Percentiles rank a stretch among this genome's conserved stretches.
phyloP scores from a whole-genome alignment of 2,888 invertebrate species.

The Aromia moschata region DNA sequence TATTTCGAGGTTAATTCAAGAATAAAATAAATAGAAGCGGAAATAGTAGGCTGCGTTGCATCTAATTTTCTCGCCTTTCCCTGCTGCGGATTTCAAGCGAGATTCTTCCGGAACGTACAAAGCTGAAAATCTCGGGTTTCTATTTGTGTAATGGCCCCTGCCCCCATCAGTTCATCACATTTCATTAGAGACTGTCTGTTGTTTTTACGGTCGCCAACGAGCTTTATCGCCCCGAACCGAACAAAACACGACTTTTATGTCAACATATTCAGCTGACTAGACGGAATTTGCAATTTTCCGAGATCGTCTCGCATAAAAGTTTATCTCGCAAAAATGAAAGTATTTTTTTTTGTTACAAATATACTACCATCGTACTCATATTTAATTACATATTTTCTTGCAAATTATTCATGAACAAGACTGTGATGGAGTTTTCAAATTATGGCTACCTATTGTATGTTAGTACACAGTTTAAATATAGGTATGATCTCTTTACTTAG shows the following conservation, averaged over 20 bases:
- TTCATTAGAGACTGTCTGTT: constrained; percentile 26
- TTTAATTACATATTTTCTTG: no score
- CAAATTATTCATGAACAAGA: no score
- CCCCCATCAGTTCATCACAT: constrained; percentile 26
- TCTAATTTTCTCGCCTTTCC: not conserved
- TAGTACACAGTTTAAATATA: no score
- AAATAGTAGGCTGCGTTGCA: not conserved
- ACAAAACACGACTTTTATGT: constrained; percentile 23
- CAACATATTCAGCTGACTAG: constrained; percentile 17
- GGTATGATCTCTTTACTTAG: no score
- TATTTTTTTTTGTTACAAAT: no score
- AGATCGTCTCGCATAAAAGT: no score
- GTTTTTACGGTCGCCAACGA: constrained; percentile 22
- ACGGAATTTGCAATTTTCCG: constrained; percentile 18
- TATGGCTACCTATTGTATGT: no score
- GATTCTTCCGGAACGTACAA: no score
- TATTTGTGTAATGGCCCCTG: constrained; percentile 18
- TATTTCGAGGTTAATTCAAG: not conserved
- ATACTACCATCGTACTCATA: no score
- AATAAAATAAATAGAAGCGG: no score
- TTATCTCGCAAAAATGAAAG: no score
- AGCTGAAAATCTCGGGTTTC: constrained; percentile 17
- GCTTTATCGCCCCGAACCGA: constrained; percentile 10
- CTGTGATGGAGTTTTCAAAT: no score
- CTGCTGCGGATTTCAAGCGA: not conserved